Evolutionary conservation across 2,113 vertebrate species (phyloP).

Genomic region (Tychaedon coryphoeus): DNA sequence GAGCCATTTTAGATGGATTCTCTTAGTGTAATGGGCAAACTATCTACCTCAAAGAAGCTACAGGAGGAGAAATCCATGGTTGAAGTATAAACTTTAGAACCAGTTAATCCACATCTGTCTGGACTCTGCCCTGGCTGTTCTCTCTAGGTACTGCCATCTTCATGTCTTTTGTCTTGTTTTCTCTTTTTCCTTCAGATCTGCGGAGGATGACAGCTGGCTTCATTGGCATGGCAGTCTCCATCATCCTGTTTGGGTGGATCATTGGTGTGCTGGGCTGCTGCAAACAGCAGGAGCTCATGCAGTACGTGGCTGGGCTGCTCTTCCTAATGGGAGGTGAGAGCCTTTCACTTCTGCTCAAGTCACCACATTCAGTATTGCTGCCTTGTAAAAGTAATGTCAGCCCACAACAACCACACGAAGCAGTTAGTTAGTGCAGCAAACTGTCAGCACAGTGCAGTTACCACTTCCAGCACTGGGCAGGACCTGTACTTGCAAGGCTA

Average conservation of each 20-base stretch:
- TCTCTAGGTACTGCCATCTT: not conserved
- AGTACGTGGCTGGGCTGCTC: constrained; percentile 92
- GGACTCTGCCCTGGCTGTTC: not conserved
- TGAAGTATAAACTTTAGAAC: not conserved
- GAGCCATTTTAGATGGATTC: not conserved
- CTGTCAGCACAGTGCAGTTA: not conserved
- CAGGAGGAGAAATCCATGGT: not conserved
- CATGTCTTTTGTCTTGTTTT: not conserved
- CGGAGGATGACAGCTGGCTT: constrained; percentile 92
- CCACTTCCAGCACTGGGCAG: not conserved
- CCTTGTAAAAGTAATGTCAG: not conserved
- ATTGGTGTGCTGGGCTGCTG: constrained; percentile 91
- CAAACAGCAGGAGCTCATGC: constrained; percentile 93
- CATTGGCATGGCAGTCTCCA: constrained; percentile 92
- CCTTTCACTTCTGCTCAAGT: not conserved
- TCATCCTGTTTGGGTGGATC: constrained; percentile 92
- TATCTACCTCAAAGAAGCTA: not conserved
- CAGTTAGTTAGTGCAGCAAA: not conserved
- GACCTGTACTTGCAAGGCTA: not conserved
- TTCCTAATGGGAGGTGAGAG: constrained; percentile 94
- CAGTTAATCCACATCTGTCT: not conserved
- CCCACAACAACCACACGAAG: not conserved
- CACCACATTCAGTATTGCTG: not conserved
- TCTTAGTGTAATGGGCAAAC: not conserved
- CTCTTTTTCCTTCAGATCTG: constrained; percentile 75